These are phyloP conservation scores for Eulithis testata DNA, from an alignment of 2,888 invertebrate species.

Conservation along the genomic window DNA sequence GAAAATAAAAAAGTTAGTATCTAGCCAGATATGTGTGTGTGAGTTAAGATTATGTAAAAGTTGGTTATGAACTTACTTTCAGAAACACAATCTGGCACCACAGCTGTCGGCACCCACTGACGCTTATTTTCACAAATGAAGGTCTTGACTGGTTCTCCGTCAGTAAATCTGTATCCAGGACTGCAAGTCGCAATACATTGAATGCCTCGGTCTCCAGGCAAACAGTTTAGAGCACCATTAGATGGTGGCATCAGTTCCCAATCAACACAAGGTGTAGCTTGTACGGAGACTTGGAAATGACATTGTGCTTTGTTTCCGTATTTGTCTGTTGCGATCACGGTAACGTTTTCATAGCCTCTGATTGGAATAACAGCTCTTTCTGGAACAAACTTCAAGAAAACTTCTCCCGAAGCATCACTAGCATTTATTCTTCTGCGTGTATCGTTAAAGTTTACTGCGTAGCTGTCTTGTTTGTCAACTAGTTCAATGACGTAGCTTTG, in stretches of 20 bases:
- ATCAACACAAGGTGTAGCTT: constrained; percentile 96
- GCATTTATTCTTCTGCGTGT: constrained; percentile 93
- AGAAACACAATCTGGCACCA: constrained; percentile 97
- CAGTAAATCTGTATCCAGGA: constrained; percentile 94
- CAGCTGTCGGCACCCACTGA: constrained; percentile 94
- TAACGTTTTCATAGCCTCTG: constrained; percentile 95
- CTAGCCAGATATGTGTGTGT: background rate
- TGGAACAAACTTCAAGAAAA: constrained; percentile 91
- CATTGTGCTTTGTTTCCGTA: constrained; percentile 95
- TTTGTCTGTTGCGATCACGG: constrained; percentile 94
- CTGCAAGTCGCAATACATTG: constrained; percentile 96
- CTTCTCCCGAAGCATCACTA: constrained; percentile 95
- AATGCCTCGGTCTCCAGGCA: constrained; percentile 92
- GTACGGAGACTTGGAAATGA: constrained; percentile 96
- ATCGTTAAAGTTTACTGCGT: constrained; percentile 96
- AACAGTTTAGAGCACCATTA: constrained; percentile 94
- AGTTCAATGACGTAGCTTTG: constrained; percentile 97
- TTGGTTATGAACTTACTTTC: constrained; percentile 86
- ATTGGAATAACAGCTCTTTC: constrained; percentile 94
- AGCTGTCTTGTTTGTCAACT: constrained; percentile 95
- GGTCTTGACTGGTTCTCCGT: constrained; percentile 94
- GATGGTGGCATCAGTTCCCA: constrained; percentile 96
- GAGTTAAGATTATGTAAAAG: background rate
- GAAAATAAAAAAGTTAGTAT: constrained; percentile 11
- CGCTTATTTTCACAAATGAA: constrained; percentile 93